Base-by-base conservation (phyloP, 2,888 invertebrate genomes). In the Synanthedon vespiformis region DNA sequence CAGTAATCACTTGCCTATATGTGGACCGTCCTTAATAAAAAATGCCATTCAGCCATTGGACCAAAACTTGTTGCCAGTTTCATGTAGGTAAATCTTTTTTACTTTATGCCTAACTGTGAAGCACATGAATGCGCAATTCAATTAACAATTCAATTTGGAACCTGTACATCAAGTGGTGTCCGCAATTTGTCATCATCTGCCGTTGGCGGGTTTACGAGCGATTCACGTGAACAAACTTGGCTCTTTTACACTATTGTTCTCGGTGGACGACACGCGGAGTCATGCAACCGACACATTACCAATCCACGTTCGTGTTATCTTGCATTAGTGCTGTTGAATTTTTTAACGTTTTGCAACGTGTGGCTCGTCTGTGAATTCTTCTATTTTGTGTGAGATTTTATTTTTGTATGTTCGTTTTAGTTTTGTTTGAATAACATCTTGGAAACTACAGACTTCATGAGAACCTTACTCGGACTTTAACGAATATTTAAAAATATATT, bases 221-320 rank as follows among this genome's bases (percentile, higher is more conserved):
- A 44, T 44, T 14, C 13, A 44, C 44, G 44, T 44, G 44, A 44
- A 44, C 13, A 14, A 44, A 44, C 44, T 44, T 44, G 44, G 13
- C 44, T 13, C 14, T 44, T 14, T 6, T 44, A n/a, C 44, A 44
- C 44, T 44, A 13, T 13, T 44, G 44, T 44, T 44, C 14, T 44
- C 44, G 44, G 14, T 44, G 44, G 14, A 44, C 44, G 44, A 6
- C 12, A 34, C 34, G 8, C 34, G 34, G 10, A 34, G 44, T 12
- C 72, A 72, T 68, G 72, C 72, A 56, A 71, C 53, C 49, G 44
- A 51, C 52, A 58, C 69, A 69, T 72, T 70, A 71, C 8, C 14
- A 12, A 14, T 13, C 44, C 13, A 44, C n/a, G 44, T 44, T 44
- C 44, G 44, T 44, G 44, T 44, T 44, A 14, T n/a, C 13, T 44